Conservation (phyloP, 2,888 invertebrate species). For the Junonia oenone region DNA sequence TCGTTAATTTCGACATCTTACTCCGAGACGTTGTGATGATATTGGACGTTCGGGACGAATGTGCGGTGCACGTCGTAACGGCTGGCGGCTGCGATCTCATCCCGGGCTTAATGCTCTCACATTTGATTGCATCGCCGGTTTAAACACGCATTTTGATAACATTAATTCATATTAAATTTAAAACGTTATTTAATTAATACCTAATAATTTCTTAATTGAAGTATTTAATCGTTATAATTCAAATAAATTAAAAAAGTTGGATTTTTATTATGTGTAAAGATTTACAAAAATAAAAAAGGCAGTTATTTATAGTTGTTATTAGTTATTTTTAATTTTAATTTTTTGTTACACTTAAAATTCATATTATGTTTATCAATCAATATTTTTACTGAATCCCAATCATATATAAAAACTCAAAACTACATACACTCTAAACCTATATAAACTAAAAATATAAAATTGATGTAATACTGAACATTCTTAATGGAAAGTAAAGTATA, state of each 20-base stretch:
- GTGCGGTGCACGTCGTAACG: conserved; percentile 44
- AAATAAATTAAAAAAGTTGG: no score
- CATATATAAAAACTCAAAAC: conserved; percentile 43
- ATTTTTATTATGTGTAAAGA: no score
- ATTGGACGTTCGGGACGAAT: conserved; percentile 51
- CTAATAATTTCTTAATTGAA: no score
- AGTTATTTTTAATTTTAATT: no score
- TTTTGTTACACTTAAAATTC: no score
- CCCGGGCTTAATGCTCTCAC: conserved; percentile 21
- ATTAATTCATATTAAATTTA: no score
- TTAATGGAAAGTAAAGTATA: conserved; percentile 66
- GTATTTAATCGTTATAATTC: no score
- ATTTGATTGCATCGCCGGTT: conserved; percentile 23
- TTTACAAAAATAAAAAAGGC: no score
- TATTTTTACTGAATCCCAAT: no score
- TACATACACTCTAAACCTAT: conserved; percentile 43
- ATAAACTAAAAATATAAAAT: conserved; percentile 64
- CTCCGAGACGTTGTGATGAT: conserved; percentile 48
- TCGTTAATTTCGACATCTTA: conserved; percentile 75
- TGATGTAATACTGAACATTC: conserved; percentile 61
- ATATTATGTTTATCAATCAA: no score
- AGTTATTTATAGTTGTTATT: no score
- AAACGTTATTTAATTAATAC: no score
- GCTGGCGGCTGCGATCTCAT: conserved; percentile 13
- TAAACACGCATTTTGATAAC: background rate